Evolutionary conservation across 1,140 invertebrate species (phyloP).

Genomic region (Atta texana): DNA sequence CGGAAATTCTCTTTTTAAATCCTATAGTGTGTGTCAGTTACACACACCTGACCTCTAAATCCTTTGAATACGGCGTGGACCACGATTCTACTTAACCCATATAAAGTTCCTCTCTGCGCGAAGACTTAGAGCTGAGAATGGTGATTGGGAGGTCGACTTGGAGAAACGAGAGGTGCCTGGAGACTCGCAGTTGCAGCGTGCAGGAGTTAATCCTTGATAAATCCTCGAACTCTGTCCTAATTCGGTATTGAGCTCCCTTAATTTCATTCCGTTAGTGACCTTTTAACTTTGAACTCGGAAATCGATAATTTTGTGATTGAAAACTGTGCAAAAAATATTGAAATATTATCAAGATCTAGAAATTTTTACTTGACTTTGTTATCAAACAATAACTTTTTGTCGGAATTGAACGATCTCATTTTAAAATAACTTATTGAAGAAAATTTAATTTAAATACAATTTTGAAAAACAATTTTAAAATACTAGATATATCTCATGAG

Average conservation of each 20-base stretch:
- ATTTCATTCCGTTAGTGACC: constrained; percentile 76
- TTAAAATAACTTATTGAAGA: neutral
- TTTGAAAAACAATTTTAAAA: neutral
- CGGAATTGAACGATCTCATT: neutral
- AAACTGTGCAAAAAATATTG: neutral
- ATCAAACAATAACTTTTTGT: neutral
- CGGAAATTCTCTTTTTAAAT: constrained; percentile 60
- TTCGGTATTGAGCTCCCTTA: constrained; percentile 80
- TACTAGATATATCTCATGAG: neutral
- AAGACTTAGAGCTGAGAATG: constrained; percentile 73
- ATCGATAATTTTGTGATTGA: neutral
- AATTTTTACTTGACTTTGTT: neutral
- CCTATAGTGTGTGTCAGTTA: constrained; percentile 35
- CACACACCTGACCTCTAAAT: constrained; percentile 71
- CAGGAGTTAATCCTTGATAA: constrained; percentile 81
- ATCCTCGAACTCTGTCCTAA: constrained; percentile 79
- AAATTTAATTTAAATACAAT: constrained; percentile 2
- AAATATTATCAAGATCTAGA: neutral
- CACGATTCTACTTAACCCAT: constrained; percentile 78
- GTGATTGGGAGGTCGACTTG: constrained; percentile 73
- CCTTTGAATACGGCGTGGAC: constrained; percentile 71
- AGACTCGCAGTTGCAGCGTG: constrained; percentile 73
- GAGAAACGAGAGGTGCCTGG: constrained; percentile 67
- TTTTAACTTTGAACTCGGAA: constrained; percentile 35
- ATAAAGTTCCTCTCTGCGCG: constrained; percentile 70